A percentile compares a stretch with the other conserved stretches of the same genome.
Conservation (phyloP, 2,888 invertebrate genomes). For the Cheilosia grossa region DNA sequence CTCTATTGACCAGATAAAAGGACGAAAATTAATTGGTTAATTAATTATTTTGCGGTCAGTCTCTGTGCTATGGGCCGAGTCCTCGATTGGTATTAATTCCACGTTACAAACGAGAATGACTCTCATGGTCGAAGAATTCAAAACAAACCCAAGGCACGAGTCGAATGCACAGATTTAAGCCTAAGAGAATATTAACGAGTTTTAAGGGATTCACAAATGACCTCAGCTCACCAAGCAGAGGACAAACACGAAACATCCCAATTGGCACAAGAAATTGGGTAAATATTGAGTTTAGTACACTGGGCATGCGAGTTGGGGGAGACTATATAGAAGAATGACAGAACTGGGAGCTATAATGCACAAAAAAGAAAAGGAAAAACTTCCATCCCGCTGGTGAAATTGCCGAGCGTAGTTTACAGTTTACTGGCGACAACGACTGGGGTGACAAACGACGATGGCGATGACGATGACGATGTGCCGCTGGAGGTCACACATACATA, state of each 20-base stretch:
- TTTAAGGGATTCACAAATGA: slow-evolving; percentile 60
- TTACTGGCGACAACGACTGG: slow-evolving; percentile 23
- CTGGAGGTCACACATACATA: slow-evolving; percentile 53
- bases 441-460: slow-evolving; percentile 14
- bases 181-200: slow-evolving; percentile 69
- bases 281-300: slow-evolving; percentile 57
- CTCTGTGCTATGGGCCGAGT: slow-evolving; percentile 10
- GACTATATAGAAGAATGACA: slow-evolving; percentile 37
- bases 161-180: slow-evolving; percentile 9
- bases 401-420: slow-evolving; percentile 37
- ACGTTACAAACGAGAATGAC: slow-evolving; percentile 15
- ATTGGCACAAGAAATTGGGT: slow-evolving; percentile 48
- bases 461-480: slow-evolving; percentile 41
- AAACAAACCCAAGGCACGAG: slow-evolving; percentile 5
- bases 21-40: slow-evolving; percentile 69
- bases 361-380: neutral
- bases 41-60: slow-evolving; percentile 65
- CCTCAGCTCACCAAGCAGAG: slow-evolving; percentile 6
- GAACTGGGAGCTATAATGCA: slow-evolving; percentile 64
- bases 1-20: slow-evolving; percentile 64
- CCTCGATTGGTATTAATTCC: slow-evolving; percentile 54
- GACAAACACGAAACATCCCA: slow-evolving; percentile 28
- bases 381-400: slow-evolving; percentile 45
- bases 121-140: neutral
- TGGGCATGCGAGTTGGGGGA: slow-evolving; percentile 10